Base-by-base conservation (phyloP, 2,888 invertebrate genomes). In the Torymus auratus region DNA sequence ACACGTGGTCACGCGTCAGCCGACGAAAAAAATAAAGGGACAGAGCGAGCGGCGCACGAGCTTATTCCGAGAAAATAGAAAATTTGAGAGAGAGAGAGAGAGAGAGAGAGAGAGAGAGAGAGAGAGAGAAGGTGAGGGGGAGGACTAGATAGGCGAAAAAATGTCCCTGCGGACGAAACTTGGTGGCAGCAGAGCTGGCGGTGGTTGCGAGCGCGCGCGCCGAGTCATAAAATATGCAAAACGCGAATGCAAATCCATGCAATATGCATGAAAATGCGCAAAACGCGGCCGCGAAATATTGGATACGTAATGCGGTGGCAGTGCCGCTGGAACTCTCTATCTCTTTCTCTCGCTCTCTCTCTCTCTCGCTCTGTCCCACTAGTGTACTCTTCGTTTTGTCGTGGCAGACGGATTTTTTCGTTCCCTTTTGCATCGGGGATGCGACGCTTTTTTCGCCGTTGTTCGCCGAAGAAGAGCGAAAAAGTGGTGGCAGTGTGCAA, bases 191-290 rank as follows among this genome's bases (percentile, higher is more conserved):
- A 28, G 53, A 56, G 62, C n/a, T 50, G n/a, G 64, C 64, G 67
- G n/a, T 17, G 64, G 41, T 11, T 55, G 20, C 41, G 41, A 13
- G 17, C 52, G 69, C 72, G 80, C 78, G 11, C 41, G 72, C 23
- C 20, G 74, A 80, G 78, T 89, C 87, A 88, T 89, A 87, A 89
- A 89, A 86, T 88, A 88, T 89, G 88, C 88, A 89, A 88, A 89
- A 88, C 86, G 85, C 85, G 86, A 86, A 89, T 90, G 89, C 89
- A 89, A 89, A 89, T 88, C 86, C 69, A 83, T 79, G 86, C 86
- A 86, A 86, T 86, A 87, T 88, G 88, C 88, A 87, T 88, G 88
- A 88, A 88, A 89, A 89, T 88, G 86, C 87, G 86, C 83, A 86
- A 88, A 87, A 85, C 84, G 84, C 83, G 84, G 2, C 65, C 80